Evolutionary conservation across 2,113 vertebrate genomes (phyloP), one percentile per base, ranked within the genome.

Genomic region (Colistium nudipinnis): DNA sequence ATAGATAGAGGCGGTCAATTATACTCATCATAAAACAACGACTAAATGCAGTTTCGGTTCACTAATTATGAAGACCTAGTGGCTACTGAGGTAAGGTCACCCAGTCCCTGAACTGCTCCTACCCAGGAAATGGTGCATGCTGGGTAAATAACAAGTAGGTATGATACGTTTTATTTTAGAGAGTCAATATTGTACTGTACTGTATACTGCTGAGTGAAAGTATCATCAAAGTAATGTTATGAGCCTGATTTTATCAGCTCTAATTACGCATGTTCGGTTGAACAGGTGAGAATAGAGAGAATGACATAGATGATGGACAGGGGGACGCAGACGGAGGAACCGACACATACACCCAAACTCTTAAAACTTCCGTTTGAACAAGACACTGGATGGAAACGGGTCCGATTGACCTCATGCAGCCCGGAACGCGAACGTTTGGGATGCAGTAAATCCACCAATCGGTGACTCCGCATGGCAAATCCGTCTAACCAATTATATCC

Each of bases 131-230:
- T 36, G 71, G 49, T 81, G 63, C 74, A 73, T 70, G 54, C 41
- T 74, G 71, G 16, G 71, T 78, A 78, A 77, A 83, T 59, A 81
- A 52, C 38, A 51, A 6, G 36, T 45, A 60, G n/a, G 44, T 53
- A 24, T 9, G 76, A 86, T 83, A 86, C 80, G 62, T n/a, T 59
- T 36, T 67, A 51, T 76, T 63, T 60, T 61, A 62, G 30, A 56
- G 54, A 64, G 67, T 83, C 61, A 81, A 75, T 48, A 77, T 66
- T 47, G 25, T 36, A 43, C 11, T 65, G 12, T 20, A 35, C 19
- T 19, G 51, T 9, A n/a, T 38, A 54, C 22, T 3, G 6, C 8
- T 27, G 30, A 71, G 38, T 48, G 55, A 78, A 24, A 70, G 64
- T 60, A 24, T 31, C 70, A 70, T 59, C 69, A 70, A 27, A 78